Base-by-base conservation (phyloP, 2,113 vertebrate genomes). In the Chlorocebus sabaeus region DNA sequence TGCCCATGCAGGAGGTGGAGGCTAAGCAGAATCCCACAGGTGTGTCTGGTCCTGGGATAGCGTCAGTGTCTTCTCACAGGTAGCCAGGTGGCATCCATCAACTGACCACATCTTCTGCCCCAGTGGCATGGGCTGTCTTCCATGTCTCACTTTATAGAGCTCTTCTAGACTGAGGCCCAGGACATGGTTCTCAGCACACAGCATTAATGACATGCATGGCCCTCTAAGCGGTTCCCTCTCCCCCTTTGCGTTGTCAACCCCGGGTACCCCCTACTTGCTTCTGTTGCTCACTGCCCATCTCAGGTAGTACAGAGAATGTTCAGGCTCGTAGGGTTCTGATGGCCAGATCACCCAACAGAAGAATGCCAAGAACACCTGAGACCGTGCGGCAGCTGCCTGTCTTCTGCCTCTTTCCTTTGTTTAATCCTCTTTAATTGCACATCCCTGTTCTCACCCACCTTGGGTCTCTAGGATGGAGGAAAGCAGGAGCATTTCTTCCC, bases 31-130 rank as follows among this genome's bases (percentile, higher is more conserved):
- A 14, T 12, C 45, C n/a, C 5, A 2, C 9, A 32, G 1, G 0
- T 25, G 6, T 1, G 2, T 17, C 5, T 1, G 1, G 55, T 17
- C 22, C 76, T 38, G 3, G 75, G 35, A 3, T 25, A 4, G 35
- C 0, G 0, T 43, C 16, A 0, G 1, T 16, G 25, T 13, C 13
- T 13, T 14, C 30, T 45, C 9, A 0, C 5, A 3, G n/a, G 57
- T 16, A 7, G 12, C 32, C 6, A 14, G n/a, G 27, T 3, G n/a
- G 70, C 55, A 13, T 27, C 5, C 18, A 1, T 30, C 67, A 5
- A 0, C 55, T 0, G 20, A 27, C 3, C 57, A 2, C 38, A 10
- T 6, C 17, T 27, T 5, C 11, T 12, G 13, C 38, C 35, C 4
- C 35, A 48, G 35, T 75, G 43, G 6, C 68, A 57, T 4, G 2